Evolutionary conservation across 2,888 invertebrate species (phyloP).

Genomic region (Pyrocoelia pectoralis): DNA sequence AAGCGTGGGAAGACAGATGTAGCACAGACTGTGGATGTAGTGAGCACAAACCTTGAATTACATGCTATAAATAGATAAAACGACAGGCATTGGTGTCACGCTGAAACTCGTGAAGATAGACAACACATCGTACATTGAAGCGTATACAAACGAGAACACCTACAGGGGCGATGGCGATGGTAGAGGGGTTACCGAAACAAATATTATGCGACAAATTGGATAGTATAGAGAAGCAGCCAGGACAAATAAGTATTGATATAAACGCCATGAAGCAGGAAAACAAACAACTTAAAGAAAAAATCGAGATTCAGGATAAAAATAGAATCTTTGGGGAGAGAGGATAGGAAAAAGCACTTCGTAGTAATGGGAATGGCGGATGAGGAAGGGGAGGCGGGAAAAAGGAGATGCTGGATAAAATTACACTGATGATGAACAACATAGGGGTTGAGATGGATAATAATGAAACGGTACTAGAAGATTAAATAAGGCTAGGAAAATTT

Average conservation of each 20-base stretch:
- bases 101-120: not conserved
- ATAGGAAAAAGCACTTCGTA: no score
- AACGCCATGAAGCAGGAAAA: not conserved
- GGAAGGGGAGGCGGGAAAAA: no score
- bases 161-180: not conserved
- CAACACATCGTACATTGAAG: conserved; percentile 2
- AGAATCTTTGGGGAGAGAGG: not conserved
- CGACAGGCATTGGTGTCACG: not conserved
- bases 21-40: no score
- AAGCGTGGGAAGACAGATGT: not conserved
- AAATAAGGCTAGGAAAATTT: no score
- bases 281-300: no score
- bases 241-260: not conserved
- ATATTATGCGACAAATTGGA: not conserved
- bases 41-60: not conserved
- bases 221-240: not conserved
- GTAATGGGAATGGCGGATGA: no score
- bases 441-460: no score
- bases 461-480: no score
- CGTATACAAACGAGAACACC: no score
- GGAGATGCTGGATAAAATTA: no score
- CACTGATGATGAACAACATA: no score
- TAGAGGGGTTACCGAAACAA: not conserved
- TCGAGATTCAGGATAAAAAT: no score
- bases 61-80: not conserved